These are phyloP conservation scores for Tridacna crocea DNA, from an alignment of 2,888 invertebrate species.

Conservation along the genomic window DNA sequence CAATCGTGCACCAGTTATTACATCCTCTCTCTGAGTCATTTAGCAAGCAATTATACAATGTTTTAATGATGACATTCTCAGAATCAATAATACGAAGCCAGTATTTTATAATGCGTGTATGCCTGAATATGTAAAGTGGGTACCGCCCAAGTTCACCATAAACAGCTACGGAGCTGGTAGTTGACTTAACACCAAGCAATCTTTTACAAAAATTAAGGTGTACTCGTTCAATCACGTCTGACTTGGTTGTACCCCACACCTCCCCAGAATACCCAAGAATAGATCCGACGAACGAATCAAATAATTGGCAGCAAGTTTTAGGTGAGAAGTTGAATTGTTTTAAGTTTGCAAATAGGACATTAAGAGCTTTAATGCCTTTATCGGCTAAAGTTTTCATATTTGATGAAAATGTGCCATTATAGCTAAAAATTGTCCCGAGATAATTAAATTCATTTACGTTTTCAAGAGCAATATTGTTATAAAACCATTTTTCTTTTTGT, in stretches of 20 bases:
- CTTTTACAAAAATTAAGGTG: conserved; percentile 35
- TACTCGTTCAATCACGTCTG: conserved; percentile 30
- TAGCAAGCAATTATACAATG: conserved; percentile 2
- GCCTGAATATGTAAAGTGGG: conserved; percentile 20
- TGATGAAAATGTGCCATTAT: conserved; percentile 31
- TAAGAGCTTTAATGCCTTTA: conserved; percentile 34
- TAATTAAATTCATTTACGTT: conserved; percentile 37
- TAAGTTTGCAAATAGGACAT: conserved; percentile 17
- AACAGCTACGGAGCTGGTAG: conserved; percentile 24
- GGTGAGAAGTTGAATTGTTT: conserved; percentile 22
- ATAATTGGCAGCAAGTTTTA: conserved; percentile 14
- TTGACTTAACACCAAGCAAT: conserved; percentile 28
- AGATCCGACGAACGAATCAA: conserved; percentile 32
- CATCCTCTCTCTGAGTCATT: not conserved
- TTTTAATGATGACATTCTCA: conserved; percentile 24
- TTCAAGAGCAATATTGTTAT: conserved; percentile 19
- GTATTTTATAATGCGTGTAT: conserved; percentile 28
- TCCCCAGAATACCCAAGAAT: conserved; percentile 18
- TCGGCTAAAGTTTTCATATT: conserved; percentile 22
- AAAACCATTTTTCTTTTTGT: conserved; percentile 24
- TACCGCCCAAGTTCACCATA: conserved; percentile 38
- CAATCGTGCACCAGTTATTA: conserved; percentile 10
- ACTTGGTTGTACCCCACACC: conserved; percentile 25
- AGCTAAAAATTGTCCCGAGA: conserved; percentile 35
- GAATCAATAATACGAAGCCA: conserved; percentile 22